Base-by-base conservation (phyloP, 2,888 invertebrate genomes). In the Ophion obscuratus region DNA sequence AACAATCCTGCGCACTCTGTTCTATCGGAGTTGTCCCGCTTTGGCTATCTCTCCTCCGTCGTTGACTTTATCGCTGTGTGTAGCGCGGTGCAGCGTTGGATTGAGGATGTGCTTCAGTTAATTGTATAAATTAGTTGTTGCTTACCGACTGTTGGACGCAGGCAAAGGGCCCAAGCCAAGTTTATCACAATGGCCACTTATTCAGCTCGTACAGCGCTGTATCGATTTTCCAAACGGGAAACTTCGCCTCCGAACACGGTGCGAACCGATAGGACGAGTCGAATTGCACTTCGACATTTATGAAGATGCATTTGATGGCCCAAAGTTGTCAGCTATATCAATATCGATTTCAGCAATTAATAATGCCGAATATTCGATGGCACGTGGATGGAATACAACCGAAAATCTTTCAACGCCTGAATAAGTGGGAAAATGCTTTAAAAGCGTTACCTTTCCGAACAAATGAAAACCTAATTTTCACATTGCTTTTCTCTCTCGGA, bases 91-190 rank as follows among this genome's bases (percentile, higher is more conserved):
- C 20, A 57, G 70, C 59, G 59, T 61, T 66, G 64, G 59, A 62
- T 66, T 59, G 71, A 83, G 81, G 64, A 81, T 81, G 85, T 77
- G 81, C 86, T 86, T 78, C 76, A 78, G 83, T 81, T 86, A 83
- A 86, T 86, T 86, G 86, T 81, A 86, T 83, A 86, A 83, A 86
- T 86, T 86, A 83, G 81, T 81, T 83, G 86, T 83, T 81, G 86
- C 86, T 81, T 83, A 78, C 81, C 74, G 74, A 59, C 77, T 81
- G 75, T 74, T 68, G 67, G 75, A 47, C 68, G 66, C 31, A 24
- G 61, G 20, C 44, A 75, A 75, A 75, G 66, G 75, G 67, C 74
- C 59, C 61, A 31, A 20, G 61, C 80, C 44, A 53, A 47, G 36
- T 80, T 57, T 70, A 68, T 78, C 68, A 68, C 44, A 11, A 44